Evolutionary conservation across 2,888 invertebrate species (phyloP).

Genomic region (Imbricaverruca yamaguchii): DNA sequence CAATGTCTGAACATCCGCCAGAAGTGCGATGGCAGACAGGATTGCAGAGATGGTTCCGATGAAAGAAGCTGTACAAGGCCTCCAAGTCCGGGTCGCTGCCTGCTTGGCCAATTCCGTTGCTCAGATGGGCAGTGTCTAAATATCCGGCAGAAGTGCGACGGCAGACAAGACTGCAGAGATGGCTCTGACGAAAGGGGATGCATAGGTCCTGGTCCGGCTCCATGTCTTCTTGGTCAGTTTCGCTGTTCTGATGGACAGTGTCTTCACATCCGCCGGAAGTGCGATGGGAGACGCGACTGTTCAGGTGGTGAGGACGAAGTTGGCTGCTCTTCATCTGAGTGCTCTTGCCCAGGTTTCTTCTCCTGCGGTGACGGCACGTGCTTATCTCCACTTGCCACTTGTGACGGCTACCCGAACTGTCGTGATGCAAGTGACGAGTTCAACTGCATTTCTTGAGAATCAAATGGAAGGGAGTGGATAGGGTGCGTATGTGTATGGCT

Average conservation of each 20-base stretch:
- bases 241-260: too few relatives aligned
- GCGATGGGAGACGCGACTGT: neutral
- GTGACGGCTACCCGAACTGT: neutral
- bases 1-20: constrained; percentile 3
- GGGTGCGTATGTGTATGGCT: too few relatives aligned
- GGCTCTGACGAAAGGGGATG: neutral
- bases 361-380: neutral
- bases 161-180: neutral
- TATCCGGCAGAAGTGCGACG: neutral
- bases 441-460: neutral
- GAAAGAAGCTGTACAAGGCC: too few relatives aligned
- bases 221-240: too few relatives aligned
- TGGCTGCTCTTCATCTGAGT: neutral
- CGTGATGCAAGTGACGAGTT: neutral
- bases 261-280: neutral
- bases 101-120: neutral
- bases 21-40: neutral
- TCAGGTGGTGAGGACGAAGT: neutral
- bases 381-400: neutral
- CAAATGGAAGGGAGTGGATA: too few relatives aligned
- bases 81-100: too few relatives aligned
- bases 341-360: neutral
- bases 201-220: too few relatives aligned
- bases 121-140: neutral
- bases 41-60: too few relatives aligned